Evolutionary conservation across 2,888 invertebrate species (phyloP), one percentile per base, ranked within the genome.

Genomic region (Antheraea assamensis): DNA sequence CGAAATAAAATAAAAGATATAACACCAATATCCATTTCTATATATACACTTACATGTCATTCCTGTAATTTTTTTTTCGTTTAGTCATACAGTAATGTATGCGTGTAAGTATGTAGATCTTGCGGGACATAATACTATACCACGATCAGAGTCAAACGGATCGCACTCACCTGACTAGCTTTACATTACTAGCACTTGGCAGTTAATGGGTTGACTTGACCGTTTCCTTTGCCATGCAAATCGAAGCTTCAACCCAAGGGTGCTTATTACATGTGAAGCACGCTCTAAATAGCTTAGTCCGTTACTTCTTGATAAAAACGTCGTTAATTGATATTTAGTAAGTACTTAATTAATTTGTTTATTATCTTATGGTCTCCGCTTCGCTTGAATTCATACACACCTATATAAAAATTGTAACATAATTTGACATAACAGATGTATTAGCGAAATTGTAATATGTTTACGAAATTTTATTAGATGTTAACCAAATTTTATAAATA

Each of bases 41-140:
- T 10, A 7, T 42, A 13, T 42, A 42, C 42, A 42, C 13, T 42
- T 13, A 42, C 13, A 58, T 58, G 10, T 7, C 24, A 1, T 13
- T 21, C n/a, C 27, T 8, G 24, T 24, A 8, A 10, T 13, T 30
- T 15, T 17, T 30, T 30, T 30, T 17, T 4, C 30, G n/a, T n/a
- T 27, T 30, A 27, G 61, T 30, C 24, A 30, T 64, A 30, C 30
- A 27, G 61, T 30, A 64, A 64, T 5, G 4, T 64, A 21, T 24
- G n/a, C 7, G n/a, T n/a, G 80, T 17, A 72, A 74, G 76, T 78
- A 92, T 89, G 88, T 93, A 78, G 92, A 88, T 85, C 92, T 86
- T 85, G 85, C 93, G 93, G 92, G 88, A 92, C 88, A 87, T 92
- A 91, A 92, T 91, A 76, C 81, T 79, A 85, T 73, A 78, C 80